Evolutionary conservation across 2,797 vertebrate genomes (phyloP), one percentile per base, ranked within the genome.

Genomic region (Aplochiton taeniatus): DNA sequence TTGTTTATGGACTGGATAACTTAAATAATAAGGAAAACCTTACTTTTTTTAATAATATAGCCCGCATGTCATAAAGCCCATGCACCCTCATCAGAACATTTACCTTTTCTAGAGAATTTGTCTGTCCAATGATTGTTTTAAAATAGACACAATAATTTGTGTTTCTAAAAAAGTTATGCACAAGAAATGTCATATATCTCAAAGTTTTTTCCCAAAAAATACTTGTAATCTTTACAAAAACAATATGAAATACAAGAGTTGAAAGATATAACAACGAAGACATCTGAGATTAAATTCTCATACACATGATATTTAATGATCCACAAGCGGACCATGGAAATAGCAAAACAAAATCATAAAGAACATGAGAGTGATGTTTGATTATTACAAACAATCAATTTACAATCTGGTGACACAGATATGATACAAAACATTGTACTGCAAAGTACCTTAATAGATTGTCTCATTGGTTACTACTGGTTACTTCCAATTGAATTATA

Each of bases 181-280:
- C 12, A 57, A 8, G 50, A 51, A 12, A 56, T 8, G 50, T 50
- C 12, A 20, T 58, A 66, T 16, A 42, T 52, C 10, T 70, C n/a
- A 70, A 59, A 52, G 13, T 84, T 63, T 84, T 83, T 87, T 76
- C 8, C 64, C 59, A 62, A 85, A 77, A 83, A 63, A 44, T 10
- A 54, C 41, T 48, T 16, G 60, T n/a, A 44, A 53, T 19, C 61
- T 53, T 49, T 72, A 75, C 57, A 74, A 63, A 45, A 83, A 73
- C 60, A 77, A 70, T 20, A 67, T 78, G 59, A 53, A 52, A 61
- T 76, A 73, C 75, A 66, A 56, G 43, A 61, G 70, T 12, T 64
- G 13, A 59, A 48, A 41, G 49, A 61, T 66, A 63, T 61, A 8
- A 65, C 59, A 20, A 66, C 50, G 16, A 13, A 59, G 66, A 75